Conservation (phyloP, 2,113 vertebrate species). For the Sciurus niger region DNA sequence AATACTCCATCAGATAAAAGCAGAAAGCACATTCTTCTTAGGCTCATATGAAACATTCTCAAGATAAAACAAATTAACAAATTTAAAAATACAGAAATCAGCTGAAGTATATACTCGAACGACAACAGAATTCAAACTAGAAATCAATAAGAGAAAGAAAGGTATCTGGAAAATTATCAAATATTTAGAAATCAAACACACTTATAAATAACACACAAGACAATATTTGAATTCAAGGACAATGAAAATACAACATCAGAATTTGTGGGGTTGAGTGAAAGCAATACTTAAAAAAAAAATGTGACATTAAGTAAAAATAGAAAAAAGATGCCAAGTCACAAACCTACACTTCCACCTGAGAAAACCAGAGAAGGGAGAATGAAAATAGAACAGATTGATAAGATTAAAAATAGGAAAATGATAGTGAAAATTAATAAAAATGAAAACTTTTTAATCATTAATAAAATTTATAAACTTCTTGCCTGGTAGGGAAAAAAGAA, state of each 20-base stretch:
- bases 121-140: neutral
- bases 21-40: slow-evolving; percentile 32
- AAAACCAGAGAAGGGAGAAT: neutral
- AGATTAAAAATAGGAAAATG: neutral
- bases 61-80: slow-evolving; percentile 4
- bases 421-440: neutral
- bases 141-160: slow-evolving; percentile 12
- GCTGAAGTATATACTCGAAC: neutral
- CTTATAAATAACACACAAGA: neutral
- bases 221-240: neutral
- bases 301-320: neutral
- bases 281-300: neutral
- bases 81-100: slow-evolving; percentile 14
- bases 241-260: neutral
- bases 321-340: neutral
- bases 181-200: neutral
- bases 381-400: neutral
- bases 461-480: too few relatives aligned
- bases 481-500: too few relatives aligned
- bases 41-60: neutral
- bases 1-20: neutral
- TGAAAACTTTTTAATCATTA: neutral
- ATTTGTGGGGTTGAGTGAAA: neutral
- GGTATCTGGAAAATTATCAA: neutral
- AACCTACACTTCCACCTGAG: neutral